These are phyloP conservation scores for Anser cygnoides DNA, from an alignment of 2,113 vertebrate species.

Conservation along the genomic window DNA sequence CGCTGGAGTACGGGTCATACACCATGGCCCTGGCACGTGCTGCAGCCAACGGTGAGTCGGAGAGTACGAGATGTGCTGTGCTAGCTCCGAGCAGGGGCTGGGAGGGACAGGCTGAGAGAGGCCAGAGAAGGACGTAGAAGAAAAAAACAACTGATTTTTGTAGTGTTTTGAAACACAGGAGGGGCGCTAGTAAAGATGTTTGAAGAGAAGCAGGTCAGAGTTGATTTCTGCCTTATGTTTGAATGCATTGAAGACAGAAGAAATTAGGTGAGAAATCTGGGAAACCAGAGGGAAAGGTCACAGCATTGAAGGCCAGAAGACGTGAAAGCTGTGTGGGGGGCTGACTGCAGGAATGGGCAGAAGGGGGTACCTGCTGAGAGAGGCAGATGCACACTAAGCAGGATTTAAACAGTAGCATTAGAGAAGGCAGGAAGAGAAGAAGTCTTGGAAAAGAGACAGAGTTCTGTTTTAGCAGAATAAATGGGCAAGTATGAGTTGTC, in stretches of 20 bases:
- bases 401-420: neutral
- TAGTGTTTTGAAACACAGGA: neutral
- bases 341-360: neutral
- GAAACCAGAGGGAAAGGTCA: neutral
- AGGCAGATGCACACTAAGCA: neutral
- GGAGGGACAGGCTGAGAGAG: neutral
- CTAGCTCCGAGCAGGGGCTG: rapidly evolving
- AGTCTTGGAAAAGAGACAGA: neutral
- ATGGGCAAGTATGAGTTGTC: neutral
- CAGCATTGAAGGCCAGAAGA: neutral
- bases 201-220: neutral
- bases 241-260: neutral
- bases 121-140: neutral
- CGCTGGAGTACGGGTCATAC: conserved; percentile 78
- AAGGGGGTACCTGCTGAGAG: neutral
- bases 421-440: neutral
- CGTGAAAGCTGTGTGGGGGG: neutral
- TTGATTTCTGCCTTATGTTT: neutral
- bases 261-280: neutral
- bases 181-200: neutral
- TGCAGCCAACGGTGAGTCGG: conserved; percentile 54
- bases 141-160: neutral
- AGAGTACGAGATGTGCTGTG: rapidly evolving
- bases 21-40: conserved; percentile 72
- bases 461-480: neutral